Conservation (phyloP, 2,797 vertebrate genomes). For the Oreortyx pictus region DNA sequence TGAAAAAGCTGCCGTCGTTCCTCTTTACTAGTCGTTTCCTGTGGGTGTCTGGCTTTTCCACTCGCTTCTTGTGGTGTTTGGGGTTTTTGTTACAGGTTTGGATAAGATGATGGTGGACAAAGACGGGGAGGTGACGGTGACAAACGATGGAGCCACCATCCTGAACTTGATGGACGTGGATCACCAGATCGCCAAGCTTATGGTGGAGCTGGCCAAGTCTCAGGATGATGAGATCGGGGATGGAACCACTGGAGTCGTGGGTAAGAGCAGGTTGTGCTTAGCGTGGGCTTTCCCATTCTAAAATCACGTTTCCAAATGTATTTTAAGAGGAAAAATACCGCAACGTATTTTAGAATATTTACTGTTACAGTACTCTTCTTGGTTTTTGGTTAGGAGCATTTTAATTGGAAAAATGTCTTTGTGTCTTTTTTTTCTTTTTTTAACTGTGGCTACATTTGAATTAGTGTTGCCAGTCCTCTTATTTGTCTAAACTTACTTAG, state of each 20-base stretch:
- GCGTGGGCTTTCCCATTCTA: neutral
- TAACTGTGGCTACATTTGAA: neutral
- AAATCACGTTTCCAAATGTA: neutral
- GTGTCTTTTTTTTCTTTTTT: neutral
- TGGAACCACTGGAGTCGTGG: constrained; percentile 98
- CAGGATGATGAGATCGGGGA: constrained; percentile 99
- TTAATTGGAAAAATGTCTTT: neutral
- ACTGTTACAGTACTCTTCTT: neutral
- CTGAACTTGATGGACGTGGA: constrained; percentile 99
- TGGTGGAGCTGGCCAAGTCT: constrained; percentile 99
- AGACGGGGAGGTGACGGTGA: constrained; percentile 97
- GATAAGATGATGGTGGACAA: constrained; percentile 99
- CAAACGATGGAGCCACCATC: constrained; percentile 98
- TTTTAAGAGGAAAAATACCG: neutral
- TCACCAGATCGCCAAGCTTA: constrained; percentile 97
- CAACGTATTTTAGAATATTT: neutral
- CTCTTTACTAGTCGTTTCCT: neutral
- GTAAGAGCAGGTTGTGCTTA: constrained; percentile 77
- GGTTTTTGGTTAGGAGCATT: neutral
- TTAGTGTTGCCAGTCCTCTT: neutral
- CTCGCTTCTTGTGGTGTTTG: neutral
- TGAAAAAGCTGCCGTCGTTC: neutral
- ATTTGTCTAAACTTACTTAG: neutral
- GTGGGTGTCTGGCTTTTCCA: rapidly evolving
- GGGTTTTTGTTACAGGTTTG: constrained; percentile 82